Conservation (phyloP, 2,797 vertebrate genomes). For the Eidolon dupreanum region DNA sequence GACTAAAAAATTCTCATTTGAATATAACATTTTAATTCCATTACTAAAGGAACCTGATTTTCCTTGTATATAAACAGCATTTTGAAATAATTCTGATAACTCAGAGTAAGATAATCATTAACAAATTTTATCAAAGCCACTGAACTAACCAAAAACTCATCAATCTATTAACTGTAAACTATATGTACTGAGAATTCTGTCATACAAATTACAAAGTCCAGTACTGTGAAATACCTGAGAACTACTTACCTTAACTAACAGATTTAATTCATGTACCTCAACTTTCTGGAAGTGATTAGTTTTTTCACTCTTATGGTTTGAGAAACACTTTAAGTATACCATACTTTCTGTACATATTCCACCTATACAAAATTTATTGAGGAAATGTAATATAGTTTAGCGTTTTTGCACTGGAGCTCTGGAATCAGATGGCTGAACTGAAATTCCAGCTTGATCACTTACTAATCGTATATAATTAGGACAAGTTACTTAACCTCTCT, state of each 20-base stretch:
- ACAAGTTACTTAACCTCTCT: neutral
- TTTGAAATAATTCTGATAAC: neutral
- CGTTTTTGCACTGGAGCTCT: neutral
- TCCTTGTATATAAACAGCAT: neutral
- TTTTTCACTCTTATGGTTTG: neutral
- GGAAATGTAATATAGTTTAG: neutral
- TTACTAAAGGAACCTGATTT: neutral
- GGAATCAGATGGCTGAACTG: neutral
- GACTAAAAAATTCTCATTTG: neutral
- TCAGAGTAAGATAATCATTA: neutral
- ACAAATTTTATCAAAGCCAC: neutral
- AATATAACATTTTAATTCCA: constrained; percentile 8
- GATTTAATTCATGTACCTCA: neutral
- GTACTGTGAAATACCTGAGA: neutral
- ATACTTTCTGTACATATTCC: neutral
- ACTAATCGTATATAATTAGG: neutral
- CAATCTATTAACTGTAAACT: neutral
- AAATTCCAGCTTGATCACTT: neutral
- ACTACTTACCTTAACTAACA: neutral
- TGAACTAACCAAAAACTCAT: neutral
- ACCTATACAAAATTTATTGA: neutral
- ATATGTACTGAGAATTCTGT: neutral
- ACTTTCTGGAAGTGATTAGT: neutral
- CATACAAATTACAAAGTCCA: neutral
- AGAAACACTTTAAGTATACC: neutral